Conservation (phyloP, 2,113 vertebrate species). For the Hymenochirus boettgeri region DNA sequence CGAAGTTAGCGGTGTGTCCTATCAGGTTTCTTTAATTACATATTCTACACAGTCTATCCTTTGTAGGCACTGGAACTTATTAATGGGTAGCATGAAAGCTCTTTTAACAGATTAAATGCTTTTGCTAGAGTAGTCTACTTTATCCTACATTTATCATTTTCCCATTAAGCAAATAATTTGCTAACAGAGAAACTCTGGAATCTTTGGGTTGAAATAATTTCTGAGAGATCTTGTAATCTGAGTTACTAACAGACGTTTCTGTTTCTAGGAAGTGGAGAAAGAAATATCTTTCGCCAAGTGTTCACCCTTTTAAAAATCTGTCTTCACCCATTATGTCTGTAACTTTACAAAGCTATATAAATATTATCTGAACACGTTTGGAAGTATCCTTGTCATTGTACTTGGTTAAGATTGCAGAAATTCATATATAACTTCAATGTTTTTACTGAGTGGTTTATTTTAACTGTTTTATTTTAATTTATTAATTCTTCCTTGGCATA, state of each 20-base stretch:
- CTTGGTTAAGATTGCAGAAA: not conserved
- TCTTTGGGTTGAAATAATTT: constrained; percentile 22
- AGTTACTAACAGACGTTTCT: not conserved
- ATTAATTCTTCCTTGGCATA: too few species aligned
- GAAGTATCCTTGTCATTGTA: not conserved
- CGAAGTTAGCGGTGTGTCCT: constrained; percentile 12
- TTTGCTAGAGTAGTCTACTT: constrained; percentile 15
- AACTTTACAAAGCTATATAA: not conserved
- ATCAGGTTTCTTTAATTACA: constrained; percentile 29
- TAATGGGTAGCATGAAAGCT: constrained; percentile 22
- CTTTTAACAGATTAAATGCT: constrained; percentile 20
- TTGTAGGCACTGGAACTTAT: constrained; percentile 16
- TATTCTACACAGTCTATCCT: constrained; percentile 13
- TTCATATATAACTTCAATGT: not conserved
- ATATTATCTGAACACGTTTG: not conserved
- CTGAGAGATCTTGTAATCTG: not conserved
- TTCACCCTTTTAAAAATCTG: not conserved
- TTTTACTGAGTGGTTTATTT: not conserved
- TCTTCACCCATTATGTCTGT: not conserved
- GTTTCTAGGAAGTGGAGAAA: constrained; percentile 4
- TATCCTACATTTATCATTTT: constrained; percentile 36
- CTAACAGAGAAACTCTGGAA: constrained; percentile 4
- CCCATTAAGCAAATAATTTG: constrained; percentile 37
- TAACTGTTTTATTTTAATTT: not conserved
- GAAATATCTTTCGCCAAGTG: not conserved